Evolutionary conservation across 1,140 invertebrate genomes (phyloP), one percentile per base, ranked within the genome.

Genomic region (Diachasma alloeum): DNA sequence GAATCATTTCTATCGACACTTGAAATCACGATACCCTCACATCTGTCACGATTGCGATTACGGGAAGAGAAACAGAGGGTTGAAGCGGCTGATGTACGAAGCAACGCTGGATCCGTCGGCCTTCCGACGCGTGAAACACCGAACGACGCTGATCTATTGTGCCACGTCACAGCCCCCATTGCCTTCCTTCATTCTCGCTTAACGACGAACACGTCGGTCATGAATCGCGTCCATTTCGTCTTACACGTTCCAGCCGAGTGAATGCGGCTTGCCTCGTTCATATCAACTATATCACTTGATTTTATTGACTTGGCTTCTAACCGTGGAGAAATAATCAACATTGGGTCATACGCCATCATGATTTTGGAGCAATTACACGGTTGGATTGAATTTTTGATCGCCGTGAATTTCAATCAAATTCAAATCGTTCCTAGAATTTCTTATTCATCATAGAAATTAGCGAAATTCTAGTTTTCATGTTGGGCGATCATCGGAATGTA

Each of bases 111-210:
- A 59, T 77, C 36, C 56, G 75, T 81, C 76, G 73, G 72, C 39
- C 48, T 76, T 67, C 59, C 69, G 75, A 78, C 68, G 78, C 80
- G 80, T 81, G 78, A 74, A 81, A 81, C 76, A 48, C 36, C 31
- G 44, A 46, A 11, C 63, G 80, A 81, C 80, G 74, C 78, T 79
- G 78, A 81, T 75, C 71, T 81, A 81, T 81, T 46, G 75, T 66
- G 1, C 19, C 56, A 72, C 77, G 68, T 44, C 31, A 26, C 67
- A 22, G 66, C 68, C 68, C 71, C 24, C 39, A 72, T 44, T 31
- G 74, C 67, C 53, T 72, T 71, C 36, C 36, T 79, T 53, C 13
- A 73, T 79, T 37, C 70, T 17, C 74, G 42, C 31, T 37, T 77
- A 77, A 76, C 59, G 75, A 63, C 37, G 66, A 22, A 71, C 76